phyloP scores from a whole-genome alignment of 2,797 vertebrate genomes.

The Hapalemur alaotrensis region DNA sequence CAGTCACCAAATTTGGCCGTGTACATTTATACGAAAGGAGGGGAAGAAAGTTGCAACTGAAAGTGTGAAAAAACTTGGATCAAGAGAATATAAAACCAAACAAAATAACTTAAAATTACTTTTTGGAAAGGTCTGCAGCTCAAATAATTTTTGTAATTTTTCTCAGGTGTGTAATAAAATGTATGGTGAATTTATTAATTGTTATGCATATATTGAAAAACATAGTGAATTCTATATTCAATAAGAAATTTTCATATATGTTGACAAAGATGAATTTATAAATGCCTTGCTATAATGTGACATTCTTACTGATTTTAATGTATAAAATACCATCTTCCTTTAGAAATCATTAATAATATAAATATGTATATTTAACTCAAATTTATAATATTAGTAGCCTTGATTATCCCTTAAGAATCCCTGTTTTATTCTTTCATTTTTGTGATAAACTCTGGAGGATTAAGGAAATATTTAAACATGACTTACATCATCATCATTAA shows the following conservation, averaged over 20 bases:
- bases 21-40: neutral
- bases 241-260: neutral
- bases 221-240: neutral
- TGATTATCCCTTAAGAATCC: constrained; percentile 9
- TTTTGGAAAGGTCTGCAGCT: neutral
- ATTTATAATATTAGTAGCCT: constrained; percentile 4
- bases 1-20: neutral
- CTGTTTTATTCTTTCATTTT: constrained; percentile 43
- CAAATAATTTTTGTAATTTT: constrained; percentile 5
- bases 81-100: neutral
- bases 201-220: neutral
- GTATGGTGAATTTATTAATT: neutral
- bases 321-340: neutral
- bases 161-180: neutral
- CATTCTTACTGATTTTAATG: neutral
- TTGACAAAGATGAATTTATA: neutral
- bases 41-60: neutral
- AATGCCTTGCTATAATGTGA: neutral
- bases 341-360: constrained; percentile 29
- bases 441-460: constrained; percentile 42
- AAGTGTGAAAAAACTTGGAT: neutral
- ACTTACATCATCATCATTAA: constrained; percentile 48
- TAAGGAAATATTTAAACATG: constrained; percentile 56
- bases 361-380: constrained; percentile 15
- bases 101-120: neutral